Evolutionary conservation across 2,888 invertebrate species (phyloP).

Genomic region (Orthosia gracilis): DNA sequence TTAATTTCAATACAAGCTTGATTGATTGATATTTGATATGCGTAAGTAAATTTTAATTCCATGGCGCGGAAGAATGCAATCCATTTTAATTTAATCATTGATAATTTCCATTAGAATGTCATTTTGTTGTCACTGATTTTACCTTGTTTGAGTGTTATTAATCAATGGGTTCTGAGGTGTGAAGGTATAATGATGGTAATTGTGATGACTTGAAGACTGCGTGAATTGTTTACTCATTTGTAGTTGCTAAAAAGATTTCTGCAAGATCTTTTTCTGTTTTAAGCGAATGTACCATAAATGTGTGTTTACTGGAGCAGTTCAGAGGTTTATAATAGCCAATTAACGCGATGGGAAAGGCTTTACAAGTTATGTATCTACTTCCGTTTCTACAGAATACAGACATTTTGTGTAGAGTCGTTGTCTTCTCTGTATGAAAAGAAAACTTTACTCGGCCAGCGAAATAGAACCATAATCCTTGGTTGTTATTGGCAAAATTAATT

Average conservation of each 20-base stretch:
- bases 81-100: conserved; percentile 63
- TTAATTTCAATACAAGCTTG: conserved; percentile 45
- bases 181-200: conserved; percentile 14
- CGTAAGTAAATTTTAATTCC: conserved; percentile 52
- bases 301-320: background rate
- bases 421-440: no score
- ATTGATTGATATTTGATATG: conserved; percentile 56
- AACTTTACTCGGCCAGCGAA: no score
- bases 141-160: conserved; percentile 36
- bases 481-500: no score
- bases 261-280: background rate
- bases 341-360: no score
- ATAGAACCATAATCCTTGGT: no score
- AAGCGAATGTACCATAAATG: background rate
- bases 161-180: conserved; percentile 23
- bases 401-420: no score
- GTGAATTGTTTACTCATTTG: background rate
- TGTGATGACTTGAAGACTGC: background rate
- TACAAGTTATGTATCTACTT: no score
- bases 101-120: conserved; percentile 68
- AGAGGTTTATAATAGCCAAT: no score
- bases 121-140: conserved; percentile 53
- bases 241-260: background rate
- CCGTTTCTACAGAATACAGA: no score
- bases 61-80: conserved; percentile 20